These are phyloP conservation scores for Drepanosiphum platanoidis DNA, from an alignment of 2,888 invertebrate species.

Conservation along the genomic window DNA sequence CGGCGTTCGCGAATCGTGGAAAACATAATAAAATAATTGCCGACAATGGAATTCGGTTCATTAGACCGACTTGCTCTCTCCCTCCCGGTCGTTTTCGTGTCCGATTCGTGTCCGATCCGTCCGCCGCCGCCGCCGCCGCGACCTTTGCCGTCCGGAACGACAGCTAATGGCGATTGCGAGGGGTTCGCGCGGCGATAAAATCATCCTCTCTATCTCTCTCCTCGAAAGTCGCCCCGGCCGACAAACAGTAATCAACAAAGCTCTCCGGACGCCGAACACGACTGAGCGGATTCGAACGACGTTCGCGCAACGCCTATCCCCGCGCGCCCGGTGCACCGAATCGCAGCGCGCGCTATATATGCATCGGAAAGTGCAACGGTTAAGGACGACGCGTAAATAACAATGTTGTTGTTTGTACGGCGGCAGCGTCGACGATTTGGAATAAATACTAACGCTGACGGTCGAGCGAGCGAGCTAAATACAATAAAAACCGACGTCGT, in stretches of 20 bases:
- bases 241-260: conserved; percentile 42
- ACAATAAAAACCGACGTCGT: too few species aligned
- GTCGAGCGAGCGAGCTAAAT: too few species aligned
- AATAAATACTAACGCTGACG: too few species aligned
- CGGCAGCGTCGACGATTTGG: not conserved
- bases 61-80: too few species aligned
- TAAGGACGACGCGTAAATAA: too few species aligned
- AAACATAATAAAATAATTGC: conserved; percentile 49
- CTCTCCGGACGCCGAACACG: conserved; percentile 2
- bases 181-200: not conserved
- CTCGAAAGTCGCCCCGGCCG: conserved; percentile 3
- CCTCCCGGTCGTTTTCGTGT: not conserved
- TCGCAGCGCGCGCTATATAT: too few species aligned
- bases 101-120: not conserved
- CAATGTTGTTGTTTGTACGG: not conserved
- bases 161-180: not conserved
- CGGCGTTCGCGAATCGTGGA: conserved; percentile 23
- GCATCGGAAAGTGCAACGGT: too few species aligned
- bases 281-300: conserved; percentile 16
- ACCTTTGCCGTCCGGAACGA: not conserved
- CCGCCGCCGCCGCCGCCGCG: too few species aligned
- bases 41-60: conserved; percentile 43
- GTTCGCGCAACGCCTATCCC: not conserved
- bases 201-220: too few species aligned
- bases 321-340: not conserved